Conservation (phyloP, 1,140 invertebrate species). For the Bombus consobrinus region DNA sequence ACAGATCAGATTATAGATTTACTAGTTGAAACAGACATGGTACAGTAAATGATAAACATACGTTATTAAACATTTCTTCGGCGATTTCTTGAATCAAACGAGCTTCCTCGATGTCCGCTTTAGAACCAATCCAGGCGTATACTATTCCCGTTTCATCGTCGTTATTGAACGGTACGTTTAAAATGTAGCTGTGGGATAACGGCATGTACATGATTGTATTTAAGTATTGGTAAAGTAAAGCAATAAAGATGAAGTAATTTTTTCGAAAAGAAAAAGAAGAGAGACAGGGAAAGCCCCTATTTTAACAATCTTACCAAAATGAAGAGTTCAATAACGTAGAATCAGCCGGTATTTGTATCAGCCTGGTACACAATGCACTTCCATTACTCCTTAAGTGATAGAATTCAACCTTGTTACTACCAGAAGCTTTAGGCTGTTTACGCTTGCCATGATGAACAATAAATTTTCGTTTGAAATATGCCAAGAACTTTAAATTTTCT, state of each 20-base stretch:
- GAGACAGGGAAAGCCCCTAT: conserved; percentile 7
- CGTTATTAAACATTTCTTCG: conserved; percentile 95
- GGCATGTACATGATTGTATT: too few species aligned
- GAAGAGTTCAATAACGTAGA: conserved; percentile 90
- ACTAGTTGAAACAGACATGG: not conserved
- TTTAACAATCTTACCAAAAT: conserved; percentile 88
- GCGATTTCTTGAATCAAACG: conserved; percentile 96
- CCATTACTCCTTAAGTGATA: conserved; percentile 98
- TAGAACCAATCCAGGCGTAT: conserved; percentile 98
- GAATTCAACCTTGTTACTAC: conserved; percentile 91
- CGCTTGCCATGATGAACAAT: conserved; percentile 96
- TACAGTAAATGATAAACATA: conserved; percentile 70
- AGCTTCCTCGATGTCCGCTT: conserved; percentile 94
- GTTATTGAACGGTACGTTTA: conserved; percentile 97
- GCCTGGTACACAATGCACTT: conserved; percentile 95
- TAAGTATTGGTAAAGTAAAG: conserved; percentile 75
- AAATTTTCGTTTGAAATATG: conserved; percentile 98
- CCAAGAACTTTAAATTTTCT: conserved; percentile 99
- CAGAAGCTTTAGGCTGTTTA: conserved; percentile 83
- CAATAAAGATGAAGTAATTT: not conserved
- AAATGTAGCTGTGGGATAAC: conserved; percentile 90
- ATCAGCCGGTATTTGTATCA: conserved; percentile 95
- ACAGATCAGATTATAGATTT: not conserved
- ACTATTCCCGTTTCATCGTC: conserved; percentile 96
- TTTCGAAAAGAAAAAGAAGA: not conserved